These are phyloP conservation scores for Pholis gunnellus DNA, from an alignment of 2,113 vertebrate genomes.

Conservation along the genomic window DNA sequence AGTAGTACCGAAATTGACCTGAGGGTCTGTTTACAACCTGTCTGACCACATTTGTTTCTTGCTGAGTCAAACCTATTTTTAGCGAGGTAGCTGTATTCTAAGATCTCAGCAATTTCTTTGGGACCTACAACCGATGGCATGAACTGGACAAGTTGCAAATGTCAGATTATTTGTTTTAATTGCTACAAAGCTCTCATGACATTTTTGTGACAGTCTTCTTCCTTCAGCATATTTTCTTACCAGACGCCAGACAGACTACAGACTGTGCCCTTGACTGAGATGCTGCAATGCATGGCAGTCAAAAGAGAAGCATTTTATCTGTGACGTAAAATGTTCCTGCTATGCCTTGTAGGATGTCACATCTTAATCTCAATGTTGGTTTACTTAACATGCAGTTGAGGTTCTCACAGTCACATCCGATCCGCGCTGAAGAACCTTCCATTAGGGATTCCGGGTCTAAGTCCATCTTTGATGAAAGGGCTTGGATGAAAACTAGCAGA, in stretches of 20 bases:
- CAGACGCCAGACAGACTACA: neutral
- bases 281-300: neutral
- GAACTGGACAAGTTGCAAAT: neutral
- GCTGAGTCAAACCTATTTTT: neutral
- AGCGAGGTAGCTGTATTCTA: neutral
- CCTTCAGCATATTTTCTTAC: neutral
- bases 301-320: neutral
- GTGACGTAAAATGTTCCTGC: neutral
- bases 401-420: conserved; percentile 71
- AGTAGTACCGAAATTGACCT: neutral
- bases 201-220: neutral
- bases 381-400: conserved; percentile 50
- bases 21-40: neutral
- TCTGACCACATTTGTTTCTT: neutral
- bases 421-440: conserved; percentile 48
- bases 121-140: neutral
- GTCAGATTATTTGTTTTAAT: neutral
- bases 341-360: conserved; percentile 30
- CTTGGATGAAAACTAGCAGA: conserved; percentile 67
- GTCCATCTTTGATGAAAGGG: conserved; percentile 72
- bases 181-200: neutral
- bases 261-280: neutral
- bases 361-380: conserved; percentile 49
- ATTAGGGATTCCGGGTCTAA: conserved; percentile 69
- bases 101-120: neutral